phyloP scores from a whole-genome alignment of 1,140 invertebrate species.

The Trichogramma pretiosum region DNA sequence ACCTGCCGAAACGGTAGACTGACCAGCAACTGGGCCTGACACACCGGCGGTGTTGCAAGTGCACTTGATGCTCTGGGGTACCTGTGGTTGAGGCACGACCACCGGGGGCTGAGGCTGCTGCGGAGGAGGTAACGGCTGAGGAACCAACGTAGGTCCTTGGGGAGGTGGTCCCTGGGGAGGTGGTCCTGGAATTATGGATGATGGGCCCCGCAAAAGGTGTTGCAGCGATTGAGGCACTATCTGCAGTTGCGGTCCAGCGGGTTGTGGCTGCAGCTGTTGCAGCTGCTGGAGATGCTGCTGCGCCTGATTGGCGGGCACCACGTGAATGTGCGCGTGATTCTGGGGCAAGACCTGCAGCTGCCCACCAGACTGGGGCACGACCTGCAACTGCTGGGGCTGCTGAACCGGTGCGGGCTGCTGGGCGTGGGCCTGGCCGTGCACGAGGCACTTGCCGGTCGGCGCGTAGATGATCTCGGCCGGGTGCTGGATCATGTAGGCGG shows the following conservation, averaged over 20 bases:
- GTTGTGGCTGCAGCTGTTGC: background rate
- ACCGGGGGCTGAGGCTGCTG: background rate
- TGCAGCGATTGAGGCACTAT: too few relatives aligned
- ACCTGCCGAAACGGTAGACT: background rate
- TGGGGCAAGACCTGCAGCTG: background rate
- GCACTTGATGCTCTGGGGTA: background rate
- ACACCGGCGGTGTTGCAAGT: background rate
- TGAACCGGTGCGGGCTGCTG: background rate
- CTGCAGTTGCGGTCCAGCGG: too few relatives aligned
- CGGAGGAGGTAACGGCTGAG: background rate
- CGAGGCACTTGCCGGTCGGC: slow-evolving; percentile 10
- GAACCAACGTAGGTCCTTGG: background rate
- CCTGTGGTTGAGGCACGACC: too few relatives aligned
- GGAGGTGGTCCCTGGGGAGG: background rate
- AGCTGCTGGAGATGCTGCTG: too few relatives aligned
- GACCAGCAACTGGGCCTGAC: background rate
- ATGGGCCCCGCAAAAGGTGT: background rate
- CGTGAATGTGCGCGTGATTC: background rate
- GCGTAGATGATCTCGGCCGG: slow-evolving; percentile 4
- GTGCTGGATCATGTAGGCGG: slow-evolving; percentile 2
- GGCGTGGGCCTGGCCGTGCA: background rate
- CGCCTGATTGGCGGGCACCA: too few relatives aligned
- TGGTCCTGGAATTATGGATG: background rate
- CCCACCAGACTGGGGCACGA: background rate
- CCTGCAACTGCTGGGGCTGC: too few relatives aligned